phyloP scores from a whole-genome alignment of 2,113 vertebrate species.

The Bucco capensis region DNA sequence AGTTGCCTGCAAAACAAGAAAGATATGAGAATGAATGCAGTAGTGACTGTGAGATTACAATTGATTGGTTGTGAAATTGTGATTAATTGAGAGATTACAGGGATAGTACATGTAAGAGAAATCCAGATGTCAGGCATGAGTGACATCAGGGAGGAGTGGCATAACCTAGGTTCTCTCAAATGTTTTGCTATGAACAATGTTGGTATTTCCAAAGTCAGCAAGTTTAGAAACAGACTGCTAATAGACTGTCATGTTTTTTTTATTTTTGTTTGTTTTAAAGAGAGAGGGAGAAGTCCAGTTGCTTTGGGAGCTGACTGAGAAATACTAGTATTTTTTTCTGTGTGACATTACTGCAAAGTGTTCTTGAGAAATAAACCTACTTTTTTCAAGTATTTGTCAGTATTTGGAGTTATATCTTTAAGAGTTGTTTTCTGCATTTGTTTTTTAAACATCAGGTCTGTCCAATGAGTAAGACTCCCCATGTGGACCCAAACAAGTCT shows the following conservation, averaged over 20 bases:
- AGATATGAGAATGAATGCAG: background rate
- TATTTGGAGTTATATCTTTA: background rate
- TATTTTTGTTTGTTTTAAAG: background rate
- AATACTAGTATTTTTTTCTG: background rate
- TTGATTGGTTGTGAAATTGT: background rate
- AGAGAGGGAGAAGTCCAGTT: background rate
- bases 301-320: background rate
- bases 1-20: conserved; percentile 10
- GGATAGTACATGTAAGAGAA: background rate
- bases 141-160: background rate
- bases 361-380: background rate
- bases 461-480: conserved; percentile 90
- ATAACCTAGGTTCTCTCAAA: background rate
- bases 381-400: background rate
- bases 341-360: background rate
- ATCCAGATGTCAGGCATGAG: background rate
- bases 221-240: background rate
- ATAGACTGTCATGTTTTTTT: background rate
- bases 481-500: conserved; percentile 88
- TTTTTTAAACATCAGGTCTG: conserved; percentile 80
- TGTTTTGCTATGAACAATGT: background rate
- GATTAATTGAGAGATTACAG: background rate
- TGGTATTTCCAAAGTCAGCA: background rate
- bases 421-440: conserved; percentile 6
- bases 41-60: background rate